Evolutionary conservation across 1,140 invertebrate genomes (phyloP).

Genomic region (Drosophila kanapiae): DNA sequence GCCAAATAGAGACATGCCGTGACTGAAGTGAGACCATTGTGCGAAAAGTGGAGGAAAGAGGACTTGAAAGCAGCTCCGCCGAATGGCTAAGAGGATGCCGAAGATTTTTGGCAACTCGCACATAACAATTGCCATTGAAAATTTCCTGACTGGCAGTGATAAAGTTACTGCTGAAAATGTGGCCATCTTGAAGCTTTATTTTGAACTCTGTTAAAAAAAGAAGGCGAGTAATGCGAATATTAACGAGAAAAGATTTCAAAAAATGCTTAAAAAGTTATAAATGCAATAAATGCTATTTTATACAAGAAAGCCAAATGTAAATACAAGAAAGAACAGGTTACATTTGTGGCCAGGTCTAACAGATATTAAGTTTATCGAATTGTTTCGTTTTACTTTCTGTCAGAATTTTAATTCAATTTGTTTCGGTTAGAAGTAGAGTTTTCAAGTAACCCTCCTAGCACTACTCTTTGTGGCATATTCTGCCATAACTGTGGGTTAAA

Average conservation of each 20-base stretch:
- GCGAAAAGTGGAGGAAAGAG: conserved; percentile 24
- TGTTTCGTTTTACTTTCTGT: not conserved
- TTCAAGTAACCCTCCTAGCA: not conserved
- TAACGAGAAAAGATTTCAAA: not conserved
- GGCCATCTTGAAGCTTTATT: not conserved
- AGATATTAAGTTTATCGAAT: not conserved
- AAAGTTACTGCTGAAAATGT: conserved; percentile 5
- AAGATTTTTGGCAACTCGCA: conserved; percentile 49
- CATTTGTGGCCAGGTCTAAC: not conserved
- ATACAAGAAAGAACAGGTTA: too few species aligned
- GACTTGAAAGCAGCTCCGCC: conserved; percentile 24
- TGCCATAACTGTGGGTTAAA: too few species aligned
- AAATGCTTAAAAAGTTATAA: not conserved
- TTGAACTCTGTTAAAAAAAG: not conserved
- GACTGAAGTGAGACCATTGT: conserved; percentile 56
- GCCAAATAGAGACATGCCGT: conserved; percentile 55
- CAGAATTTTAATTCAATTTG: not conserved
- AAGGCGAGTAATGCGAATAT: not conserved
- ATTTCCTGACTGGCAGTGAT: conserved; percentile 20
- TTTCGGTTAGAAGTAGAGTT: too few species aligned
- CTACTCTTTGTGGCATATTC: not conserved
- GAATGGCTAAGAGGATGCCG: conserved; percentile 16
- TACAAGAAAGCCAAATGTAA: not conserved
- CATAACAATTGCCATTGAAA: conserved; percentile 49
- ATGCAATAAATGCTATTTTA: too few species aligned